Base-by-base conservation (phyloP, 2,797 vertebrate genomes). In the Esox masquinongy region DNA sequence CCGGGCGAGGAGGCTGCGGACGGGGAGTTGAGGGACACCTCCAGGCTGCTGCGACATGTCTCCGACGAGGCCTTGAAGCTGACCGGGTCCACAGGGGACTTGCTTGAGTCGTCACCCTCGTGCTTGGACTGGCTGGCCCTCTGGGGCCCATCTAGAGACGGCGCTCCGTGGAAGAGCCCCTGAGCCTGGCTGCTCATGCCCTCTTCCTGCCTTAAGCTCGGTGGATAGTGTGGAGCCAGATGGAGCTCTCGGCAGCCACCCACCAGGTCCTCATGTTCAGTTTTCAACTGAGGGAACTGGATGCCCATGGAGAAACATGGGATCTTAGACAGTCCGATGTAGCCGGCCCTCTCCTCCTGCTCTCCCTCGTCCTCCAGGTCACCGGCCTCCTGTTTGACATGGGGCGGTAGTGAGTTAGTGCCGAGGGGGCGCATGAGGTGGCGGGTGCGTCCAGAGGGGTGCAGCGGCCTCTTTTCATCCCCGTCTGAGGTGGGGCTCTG, bases 1-100 rank as follows among this genome's bases (percentile, higher is more conserved):
- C 96, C 97, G 0, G 97, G 97, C 0, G 97, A 99, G 59, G 97
- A 98, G 1, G 97, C 96, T 0, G 97, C 96, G 0, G 97, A 98
- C 0, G 97, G 97, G 0, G 97, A 98, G 59, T 96, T 96, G 3
- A 97, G 96, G 5, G 97, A 96, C 1, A 95, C 94, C 86, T 97
- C 97, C 76, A 98, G 90, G 88, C 97, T 97, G 92, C 97, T 94
- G 43, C 93, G 96, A 16, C 96, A 96, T 0, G 96, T 95, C 76
- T 97, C 96, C 0, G 96, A 95, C 0, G 95, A 93, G 0, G 96
- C 95, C 82, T 97, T 98, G 90, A 97, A 98, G 85, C 96, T 94
- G 73, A 94, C 93, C 0, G 96, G 97, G 83, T 97, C 96, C 0
- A 92, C 84, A 0, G 93, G 90, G 0, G 91, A 94, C 49, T 90